phyloP scores from a whole-genome alignment of 2,113 vertebrate species.

The Ageneiosus marmoratus region DNA sequence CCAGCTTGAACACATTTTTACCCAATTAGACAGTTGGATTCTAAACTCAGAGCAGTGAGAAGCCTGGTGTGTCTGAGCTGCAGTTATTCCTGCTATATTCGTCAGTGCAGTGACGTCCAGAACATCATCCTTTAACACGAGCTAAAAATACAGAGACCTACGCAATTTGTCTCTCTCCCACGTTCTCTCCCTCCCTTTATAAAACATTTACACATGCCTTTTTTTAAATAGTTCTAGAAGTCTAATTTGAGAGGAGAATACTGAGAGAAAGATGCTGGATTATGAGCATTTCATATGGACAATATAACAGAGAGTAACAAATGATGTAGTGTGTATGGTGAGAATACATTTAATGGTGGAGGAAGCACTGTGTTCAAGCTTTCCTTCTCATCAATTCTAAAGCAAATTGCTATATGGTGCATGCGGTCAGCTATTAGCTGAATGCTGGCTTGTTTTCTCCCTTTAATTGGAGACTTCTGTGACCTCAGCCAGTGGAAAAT shows the following conservation, averaged over 20 bases:
- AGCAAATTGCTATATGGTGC: neutral
- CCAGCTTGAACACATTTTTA: conserved; percentile 1
- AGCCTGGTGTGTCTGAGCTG: conserved; percentile 18
- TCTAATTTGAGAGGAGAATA: conserved; percentile 16
- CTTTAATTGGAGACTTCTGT: conserved; percentile 41
- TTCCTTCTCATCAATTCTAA: conserved; percentile 13
- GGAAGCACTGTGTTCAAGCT: neutral
- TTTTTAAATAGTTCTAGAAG: conserved; percentile 20
- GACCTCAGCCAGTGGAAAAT: conserved; percentile 36
- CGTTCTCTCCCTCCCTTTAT: conserved; percentile 42
- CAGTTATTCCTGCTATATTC: conserved; percentile 46
- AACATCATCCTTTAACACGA: conserved; percentile 46
- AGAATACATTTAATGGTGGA: neutral
- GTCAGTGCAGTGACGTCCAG: conserved; percentile 44
- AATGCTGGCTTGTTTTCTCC: conserved; percentile 9
- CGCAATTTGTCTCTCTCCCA: conserved; percentile 49
- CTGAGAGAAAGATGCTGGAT: neutral
- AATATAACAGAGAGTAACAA: neutral
- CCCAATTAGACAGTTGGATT: conserved; percentile 29
- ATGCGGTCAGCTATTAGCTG: conserved; percentile 14
- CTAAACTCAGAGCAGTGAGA: conserved; percentile 22
- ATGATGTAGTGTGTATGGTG: neutral
- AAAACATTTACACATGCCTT: conserved; percentile 43
- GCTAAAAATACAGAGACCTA: conserved; percentile 47
- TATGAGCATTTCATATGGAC: neutral